Conservation (phyloP, 2,797 vertebrate species). For the Huso huso region DNA sequence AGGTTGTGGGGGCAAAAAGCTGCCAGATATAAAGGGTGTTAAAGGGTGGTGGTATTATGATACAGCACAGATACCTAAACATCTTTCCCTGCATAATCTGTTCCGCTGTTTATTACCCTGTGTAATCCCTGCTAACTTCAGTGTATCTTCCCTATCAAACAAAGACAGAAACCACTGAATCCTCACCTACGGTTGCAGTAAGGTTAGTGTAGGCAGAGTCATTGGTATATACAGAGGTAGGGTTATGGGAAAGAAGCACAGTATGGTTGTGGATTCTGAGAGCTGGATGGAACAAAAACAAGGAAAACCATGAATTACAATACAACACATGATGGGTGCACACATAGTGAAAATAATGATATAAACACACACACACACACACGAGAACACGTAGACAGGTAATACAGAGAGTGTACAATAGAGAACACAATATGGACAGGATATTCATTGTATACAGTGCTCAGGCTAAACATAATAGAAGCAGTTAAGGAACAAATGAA, state of each 20-base stretch:
- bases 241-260: conserved; percentile 89
- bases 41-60: too few relatives aligned
- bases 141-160: too few relatives aligned
- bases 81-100: too few relatives aligned
- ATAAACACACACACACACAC: conserved; percentile 36
- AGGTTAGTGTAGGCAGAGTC: conserved; percentile 97
- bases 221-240: conserved; percentile 94
- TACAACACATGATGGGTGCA: too few relatives aligned
- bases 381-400: conserved; percentile 30
- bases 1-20: too few relatives aligned
- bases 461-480: not conserved
- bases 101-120: too few relatives aligned
- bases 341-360: too few relatives aligned
- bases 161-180: conserved; percentile 13
- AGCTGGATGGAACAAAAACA: conserved; percentile 69
- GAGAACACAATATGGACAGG: conserved; percentile 37
- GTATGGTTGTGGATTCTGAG: conserved; percentile 93
- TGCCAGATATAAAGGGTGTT: too few relatives aligned
- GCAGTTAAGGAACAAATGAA: too few relatives aligned
- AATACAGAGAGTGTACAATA: conserved; percentile 54
- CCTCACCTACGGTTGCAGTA: conserved; percentile 97
- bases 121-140: too few relatives aligned
- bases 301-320: conserved; percentile 30
- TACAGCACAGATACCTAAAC: too few relatives aligned
- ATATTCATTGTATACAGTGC: conserved; percentile 21